Base-by-base conservation (phyloP, 1,140 invertebrate species). In the Meloidogyne floridensis region DNA sequence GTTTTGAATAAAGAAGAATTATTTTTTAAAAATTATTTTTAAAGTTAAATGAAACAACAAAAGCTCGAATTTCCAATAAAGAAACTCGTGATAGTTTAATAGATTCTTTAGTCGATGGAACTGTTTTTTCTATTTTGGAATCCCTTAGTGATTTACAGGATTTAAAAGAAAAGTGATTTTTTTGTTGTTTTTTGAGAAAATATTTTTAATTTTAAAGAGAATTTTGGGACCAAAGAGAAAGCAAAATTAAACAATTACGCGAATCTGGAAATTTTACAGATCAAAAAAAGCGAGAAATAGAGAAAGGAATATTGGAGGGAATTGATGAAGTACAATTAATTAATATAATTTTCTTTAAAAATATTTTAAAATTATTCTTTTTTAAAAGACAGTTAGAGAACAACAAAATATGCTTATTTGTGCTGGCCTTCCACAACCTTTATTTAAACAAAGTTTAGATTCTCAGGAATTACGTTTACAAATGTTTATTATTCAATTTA, bases 401-500 rank as follows among this genome's bases (percentile, higher is more conserved):
- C 77, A 79, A 18, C 77, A 79, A 71, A 79, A 69, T 47, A 79
- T 72, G 10, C 65, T 79, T 69, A 79, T 71, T 72, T 79, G 77
- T 47, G 65, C 77, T 72, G 77, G 77, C 13, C 18, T 79, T 54
- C 59, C 56, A 15, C 56, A 59, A 15, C 77, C 77, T 65, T 51
- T 79, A 72, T 79, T 79, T 51, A 79, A 79, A 71, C 20, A 51
- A 65, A 65, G 53, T 11, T n/a, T 71, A 10, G 77, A 79, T 51
- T 69, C 56, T 42, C 11, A 51, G 13, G 77, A 79, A 54, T n/a
- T 79, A 69, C 77, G 54, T 72, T 42, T 71, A 15, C 77, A 79
- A 79, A 79, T 79, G 77, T 69, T 72, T 32, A 54, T 79, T 43
- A 79, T 79, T 18, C 77, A 47, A 32, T 79, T 79, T 72, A 79